Evolutionary conservation across 2,113 vertebrate genomes (phyloP).

Genomic region (Syngnathus floridae): DNA sequence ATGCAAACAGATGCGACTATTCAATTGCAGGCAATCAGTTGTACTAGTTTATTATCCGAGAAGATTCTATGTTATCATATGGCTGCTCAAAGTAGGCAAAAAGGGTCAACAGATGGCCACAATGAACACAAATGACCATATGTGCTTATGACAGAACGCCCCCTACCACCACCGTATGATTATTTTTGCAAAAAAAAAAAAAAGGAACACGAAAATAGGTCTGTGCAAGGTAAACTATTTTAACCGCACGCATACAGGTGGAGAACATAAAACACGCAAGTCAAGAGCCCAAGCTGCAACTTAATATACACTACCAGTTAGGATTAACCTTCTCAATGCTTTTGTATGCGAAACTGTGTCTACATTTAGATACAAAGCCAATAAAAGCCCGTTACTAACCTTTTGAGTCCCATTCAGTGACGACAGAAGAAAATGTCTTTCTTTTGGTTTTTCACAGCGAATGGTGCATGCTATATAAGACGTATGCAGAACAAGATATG

Average conservation of each 20-base stretch:
- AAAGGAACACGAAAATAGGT: too few relatives aligned
- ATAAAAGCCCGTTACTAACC: constrained; percentile 41
- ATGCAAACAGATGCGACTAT: background rate
- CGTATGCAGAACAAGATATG: background rate
- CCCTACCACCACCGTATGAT: too few relatives aligned
- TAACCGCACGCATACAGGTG: background rate
- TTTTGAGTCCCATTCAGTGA: constrained; percentile 51
- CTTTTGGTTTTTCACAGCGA: background rate
- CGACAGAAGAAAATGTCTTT: background rate
- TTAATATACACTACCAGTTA: background rate
- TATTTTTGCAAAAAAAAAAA: too few relatives aligned
- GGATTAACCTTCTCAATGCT: background rate
- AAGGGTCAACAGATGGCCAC: background rate
- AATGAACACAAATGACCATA: background rate
- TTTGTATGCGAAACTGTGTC: background rate
- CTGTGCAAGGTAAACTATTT: background rate
- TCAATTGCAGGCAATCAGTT: background rate
- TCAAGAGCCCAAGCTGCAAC: background rate
- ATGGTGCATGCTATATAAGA: background rate
- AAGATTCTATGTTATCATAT: constrained; percentile 13
- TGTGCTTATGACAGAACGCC: background rate
- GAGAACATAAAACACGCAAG: background rate
- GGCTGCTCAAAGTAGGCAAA: background rate
- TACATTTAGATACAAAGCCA: background rate
- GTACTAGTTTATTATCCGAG: background rate